phyloP scores from a whole-genome alignment of 2,888 invertebrate genomes.

The Melipona bicolor region DNA sequence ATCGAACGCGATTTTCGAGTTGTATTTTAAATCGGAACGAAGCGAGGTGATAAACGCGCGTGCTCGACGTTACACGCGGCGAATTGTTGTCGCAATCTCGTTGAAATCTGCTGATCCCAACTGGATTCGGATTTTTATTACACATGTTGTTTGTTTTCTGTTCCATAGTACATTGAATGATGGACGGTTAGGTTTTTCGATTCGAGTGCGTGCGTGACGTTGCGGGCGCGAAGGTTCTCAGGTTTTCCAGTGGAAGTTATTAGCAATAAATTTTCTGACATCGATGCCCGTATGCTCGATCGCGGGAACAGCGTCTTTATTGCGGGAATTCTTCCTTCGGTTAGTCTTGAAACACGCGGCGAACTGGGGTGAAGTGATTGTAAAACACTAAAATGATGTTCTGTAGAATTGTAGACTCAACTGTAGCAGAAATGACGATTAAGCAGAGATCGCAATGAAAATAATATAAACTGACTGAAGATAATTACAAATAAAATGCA shows the following conservation, averaged over 20 bases:
- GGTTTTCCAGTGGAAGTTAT: background rate
- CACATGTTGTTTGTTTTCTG: background rate
- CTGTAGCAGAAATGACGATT: background rate
- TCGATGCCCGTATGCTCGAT: background rate
- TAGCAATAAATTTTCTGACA: background rate
- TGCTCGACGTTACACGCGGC: background rate
- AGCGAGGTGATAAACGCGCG: background rate
- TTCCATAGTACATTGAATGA: background rate
- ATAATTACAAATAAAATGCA: background rate
- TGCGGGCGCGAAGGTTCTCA: background rate
- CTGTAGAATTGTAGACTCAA: background rate
- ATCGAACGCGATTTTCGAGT: background rate
- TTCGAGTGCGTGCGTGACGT: background rate
- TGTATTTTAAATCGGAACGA: background rate
- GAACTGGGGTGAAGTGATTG: background rate
- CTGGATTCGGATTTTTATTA: background rate
- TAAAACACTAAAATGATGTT: background rate
- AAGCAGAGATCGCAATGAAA: background rate
- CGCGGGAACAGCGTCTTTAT: background rate
- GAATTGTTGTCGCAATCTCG: background rate
- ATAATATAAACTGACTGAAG: background rate
- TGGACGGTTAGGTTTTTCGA: background rate
- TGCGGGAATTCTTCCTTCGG: background rate
- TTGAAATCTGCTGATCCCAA: background rate
- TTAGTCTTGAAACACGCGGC: background rate